Evolutionary conservation across 2,797 vertebrate species (phyloP).

Genomic region (Syndactyla subalaris): DNA sequence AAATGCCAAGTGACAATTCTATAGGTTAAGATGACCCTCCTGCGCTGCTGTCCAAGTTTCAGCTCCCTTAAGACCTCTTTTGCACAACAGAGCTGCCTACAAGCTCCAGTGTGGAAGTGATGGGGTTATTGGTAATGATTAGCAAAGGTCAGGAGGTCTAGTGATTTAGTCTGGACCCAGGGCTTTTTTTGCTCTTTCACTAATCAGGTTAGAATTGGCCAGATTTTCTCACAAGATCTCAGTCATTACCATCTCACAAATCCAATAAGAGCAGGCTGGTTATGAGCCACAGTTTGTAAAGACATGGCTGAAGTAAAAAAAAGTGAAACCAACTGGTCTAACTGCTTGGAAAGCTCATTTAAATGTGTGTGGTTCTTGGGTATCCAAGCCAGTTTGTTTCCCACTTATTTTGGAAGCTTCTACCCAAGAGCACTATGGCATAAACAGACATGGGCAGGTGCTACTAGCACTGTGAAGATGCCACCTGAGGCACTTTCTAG

Average conservation of each 20-base stretch:
- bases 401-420: not conserved
- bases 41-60: not conserved
- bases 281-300: not conserved
- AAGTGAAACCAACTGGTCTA: not conserved
- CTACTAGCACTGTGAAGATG: not conserved
- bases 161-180: not conserved
- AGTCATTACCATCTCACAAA: not conserved
- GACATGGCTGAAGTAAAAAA: not conserved
- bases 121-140: not conserved
- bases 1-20: not conserved
- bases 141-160: not conserved
- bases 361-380: not conserved
- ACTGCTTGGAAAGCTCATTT: not conserved
- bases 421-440: not conserved
- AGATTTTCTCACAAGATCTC: not conserved
- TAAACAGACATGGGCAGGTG: not conserved
- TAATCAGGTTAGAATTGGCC: not conserved
- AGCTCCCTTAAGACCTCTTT: not conserved
- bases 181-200: not conserved
- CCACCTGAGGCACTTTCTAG: not conserved
- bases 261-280: not conserved
- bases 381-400: not conserved
- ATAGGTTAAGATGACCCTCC: not conserved
- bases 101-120: not conserved
- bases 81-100: accelerated